Evolutionary conservation across 2,888 invertebrate genomes (phyloP), one percentile per base, ranked within the genome.

Genomic region (Caenorhabditis zanzibari): DNA sequence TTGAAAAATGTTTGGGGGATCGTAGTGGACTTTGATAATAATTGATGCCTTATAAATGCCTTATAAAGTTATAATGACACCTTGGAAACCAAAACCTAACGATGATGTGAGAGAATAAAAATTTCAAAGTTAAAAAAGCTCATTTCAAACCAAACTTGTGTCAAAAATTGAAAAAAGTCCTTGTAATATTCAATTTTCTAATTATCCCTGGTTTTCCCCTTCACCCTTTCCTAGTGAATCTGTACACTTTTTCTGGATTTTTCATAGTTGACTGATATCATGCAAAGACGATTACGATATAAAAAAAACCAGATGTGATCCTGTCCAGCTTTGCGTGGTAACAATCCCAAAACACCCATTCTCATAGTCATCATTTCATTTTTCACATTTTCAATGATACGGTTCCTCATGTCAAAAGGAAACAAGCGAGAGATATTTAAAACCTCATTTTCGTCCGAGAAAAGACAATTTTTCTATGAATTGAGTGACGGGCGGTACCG

Each of bases 401-500:
- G 66, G 32, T 22, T 10, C 10, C 12, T 12, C 38, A 38, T 38
- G 38, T 10, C 9, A 12, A 38, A 12, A 38, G 38, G 12, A 6
- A 12, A 12, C 10, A 12, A 38, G 5, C 32, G 10, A 19, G 32
- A 10, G 14, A 61, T 24, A 44, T 61, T 41, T 26, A 44, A 44
- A 63, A 19, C 59, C 19, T 44, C 14, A 1, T 26, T 44, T 41
- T 61, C 26, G n/a, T 47, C 47, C 26, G 44, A 64, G 44, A 64
- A 44, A 66, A 49, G 26, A n/a, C 24, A 28, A 32, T 22, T 64
- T 64, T 66, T 66, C n/a, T 49, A 66, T 35, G 66, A 49, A 49
- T 66, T 49, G 66, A 68, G 68, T 68, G 68, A 54, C 54, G 38
- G 54, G 38, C 68, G 68, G 68, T 68, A 68, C 52, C 68, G 68